These are phyloP conservation scores for Guaruba guarouba DNA, from an alignment of 2,113 vertebrate species.

Conservation along the genomic window DNA sequence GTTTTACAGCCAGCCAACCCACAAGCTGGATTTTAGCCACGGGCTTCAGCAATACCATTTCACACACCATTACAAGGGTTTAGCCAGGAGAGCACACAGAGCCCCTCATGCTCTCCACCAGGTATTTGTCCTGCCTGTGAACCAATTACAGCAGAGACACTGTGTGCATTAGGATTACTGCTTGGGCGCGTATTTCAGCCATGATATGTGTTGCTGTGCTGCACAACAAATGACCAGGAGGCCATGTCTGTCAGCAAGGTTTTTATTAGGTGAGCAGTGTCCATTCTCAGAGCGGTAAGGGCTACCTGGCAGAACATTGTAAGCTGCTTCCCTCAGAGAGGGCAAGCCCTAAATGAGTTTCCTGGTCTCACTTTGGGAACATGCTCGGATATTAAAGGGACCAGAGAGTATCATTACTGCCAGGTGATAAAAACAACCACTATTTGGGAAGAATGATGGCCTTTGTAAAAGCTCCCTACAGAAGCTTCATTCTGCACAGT, in stretches of 20 bases:
- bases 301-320: conserved; percentile 49
- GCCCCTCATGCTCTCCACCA: conserved; percentile 27
- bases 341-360: neutral
- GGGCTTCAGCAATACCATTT: conserved; percentile 50
- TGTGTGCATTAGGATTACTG: conserved; percentile 57
- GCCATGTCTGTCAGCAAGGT: conserved; percentile 29
- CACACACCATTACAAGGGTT: conserved; percentile 60
- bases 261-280: conserved; percentile 67
- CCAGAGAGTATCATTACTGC: conserved; percentile 4
- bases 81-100: conserved; percentile 44
- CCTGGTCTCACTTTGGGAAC: conserved; percentile 3
- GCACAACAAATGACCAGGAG: conserved; percentile 52
- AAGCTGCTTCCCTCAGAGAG: neutral
- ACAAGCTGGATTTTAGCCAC: conserved; percentile 19
- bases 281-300: conserved; percentile 46
- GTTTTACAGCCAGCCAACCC: conserved; percentile 23
- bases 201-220: conserved; percentile 69
- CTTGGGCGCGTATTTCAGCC: conserved; percentile 61
- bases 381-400: conserved; percentile 42
- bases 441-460: conserved; percentile 21
- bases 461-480: conserved; percentile 10
- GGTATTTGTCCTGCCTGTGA: conserved; percentile 68
- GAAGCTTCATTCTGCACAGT: conserved; percentile 33
- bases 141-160: conserved; percentile 72
- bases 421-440: conserved; percentile 44